These are phyloP conservation scores for Tenualosa thibaudeaui DNA, from an alignment of 2,797 vertebrate species.

Conservation along the genomic window DNA sequence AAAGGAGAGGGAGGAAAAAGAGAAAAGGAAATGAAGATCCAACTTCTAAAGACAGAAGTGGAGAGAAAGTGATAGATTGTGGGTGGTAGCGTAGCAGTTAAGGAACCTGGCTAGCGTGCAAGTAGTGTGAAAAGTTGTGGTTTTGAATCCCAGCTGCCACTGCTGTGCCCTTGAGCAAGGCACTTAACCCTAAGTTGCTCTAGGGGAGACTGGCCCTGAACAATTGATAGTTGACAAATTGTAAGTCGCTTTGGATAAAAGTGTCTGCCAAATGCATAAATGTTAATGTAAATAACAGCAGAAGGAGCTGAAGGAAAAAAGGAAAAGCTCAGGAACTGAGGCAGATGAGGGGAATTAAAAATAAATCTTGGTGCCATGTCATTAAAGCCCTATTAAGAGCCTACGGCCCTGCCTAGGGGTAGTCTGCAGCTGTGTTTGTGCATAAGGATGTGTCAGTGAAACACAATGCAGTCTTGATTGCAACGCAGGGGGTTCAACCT, in stretches of 20 bases:
- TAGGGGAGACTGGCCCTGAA: no score
- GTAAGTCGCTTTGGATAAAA: no score
- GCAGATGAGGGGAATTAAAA: background rate
- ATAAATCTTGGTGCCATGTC: background rate
- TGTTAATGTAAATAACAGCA: no score
- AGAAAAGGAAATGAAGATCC: background rate
- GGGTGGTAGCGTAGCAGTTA: no score
- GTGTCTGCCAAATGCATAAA: no score
- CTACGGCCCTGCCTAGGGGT: background rate
- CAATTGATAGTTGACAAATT: no score
- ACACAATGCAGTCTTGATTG: constrained; percentile 11
- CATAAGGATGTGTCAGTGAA: constrained; percentile 14
- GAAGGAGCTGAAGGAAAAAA: background rate
- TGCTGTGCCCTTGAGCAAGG: no score
- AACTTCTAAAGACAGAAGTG: background rate
- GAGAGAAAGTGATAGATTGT: background rate
- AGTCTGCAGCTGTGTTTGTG: constrained; percentile 29
- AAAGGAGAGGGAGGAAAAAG: no score
- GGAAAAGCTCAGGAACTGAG: constrained; percentile 37
- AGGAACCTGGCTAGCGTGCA: no score
- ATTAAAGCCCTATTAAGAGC: background rate
- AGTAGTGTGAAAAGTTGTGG: no score
- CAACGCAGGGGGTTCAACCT: background rate
- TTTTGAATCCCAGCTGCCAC: no score
- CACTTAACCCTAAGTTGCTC: no score